Percentiles rank a stretch among this genome's conserved stretches.
phyloP scores from a whole-genome alignment of 2,113 vertebrate species.

The Ophiodon elongatus region DNA sequence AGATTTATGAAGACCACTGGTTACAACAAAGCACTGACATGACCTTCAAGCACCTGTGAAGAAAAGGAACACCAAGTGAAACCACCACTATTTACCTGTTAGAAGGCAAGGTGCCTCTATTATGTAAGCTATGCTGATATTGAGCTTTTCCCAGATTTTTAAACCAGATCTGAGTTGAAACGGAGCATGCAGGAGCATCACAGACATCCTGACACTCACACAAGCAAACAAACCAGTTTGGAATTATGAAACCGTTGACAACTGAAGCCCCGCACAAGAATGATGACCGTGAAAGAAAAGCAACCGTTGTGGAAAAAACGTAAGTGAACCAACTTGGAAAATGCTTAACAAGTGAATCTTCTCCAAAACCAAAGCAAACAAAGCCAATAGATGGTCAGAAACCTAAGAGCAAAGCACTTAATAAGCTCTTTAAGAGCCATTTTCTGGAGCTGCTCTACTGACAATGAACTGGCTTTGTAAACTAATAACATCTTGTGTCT shows the following conservation, averaged over 20 bases:
- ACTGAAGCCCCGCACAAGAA: constrained; percentile 46
- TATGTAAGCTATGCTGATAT: constrained; percentile 43
- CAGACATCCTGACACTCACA: constrained; percentile 10
- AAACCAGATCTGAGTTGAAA: constrained; percentile 46
- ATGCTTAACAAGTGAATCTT: constrained; percentile 41
- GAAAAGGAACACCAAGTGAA: constrained; percentile 46
- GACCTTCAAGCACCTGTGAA: constrained; percentile 53
- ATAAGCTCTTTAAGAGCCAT: constrained; percentile 13
- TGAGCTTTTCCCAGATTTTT: constrained; percentile 59
- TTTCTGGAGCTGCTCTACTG: constrained; percentile 25
- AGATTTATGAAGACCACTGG: constrained; percentile 3
- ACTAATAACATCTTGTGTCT: constrained; percentile 52
- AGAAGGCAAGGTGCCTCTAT: constrained; percentile 35
- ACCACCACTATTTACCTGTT: constrained; percentile 63
- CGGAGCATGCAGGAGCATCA: constrained; percentile 57
- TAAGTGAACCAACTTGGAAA: constrained; percentile 42
- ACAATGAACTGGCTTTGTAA: constrained; percentile 53
- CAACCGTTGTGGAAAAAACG: constrained; percentile 47
- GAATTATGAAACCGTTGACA: constrained; percentile 62
- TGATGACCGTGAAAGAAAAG: constrained; percentile 49
- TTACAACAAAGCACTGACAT: constrained; percentile 33
- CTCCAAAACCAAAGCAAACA: constrained; percentile 28
- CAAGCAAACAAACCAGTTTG: constrained; percentile 26
- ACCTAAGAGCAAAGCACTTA: constrained; percentile 10
- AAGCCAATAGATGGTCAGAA: constrained; percentile 5